Evolutionary conservation across 2,797 vertebrate species (phyloP).

Genomic region (Lacerta bilineata): DNA sequence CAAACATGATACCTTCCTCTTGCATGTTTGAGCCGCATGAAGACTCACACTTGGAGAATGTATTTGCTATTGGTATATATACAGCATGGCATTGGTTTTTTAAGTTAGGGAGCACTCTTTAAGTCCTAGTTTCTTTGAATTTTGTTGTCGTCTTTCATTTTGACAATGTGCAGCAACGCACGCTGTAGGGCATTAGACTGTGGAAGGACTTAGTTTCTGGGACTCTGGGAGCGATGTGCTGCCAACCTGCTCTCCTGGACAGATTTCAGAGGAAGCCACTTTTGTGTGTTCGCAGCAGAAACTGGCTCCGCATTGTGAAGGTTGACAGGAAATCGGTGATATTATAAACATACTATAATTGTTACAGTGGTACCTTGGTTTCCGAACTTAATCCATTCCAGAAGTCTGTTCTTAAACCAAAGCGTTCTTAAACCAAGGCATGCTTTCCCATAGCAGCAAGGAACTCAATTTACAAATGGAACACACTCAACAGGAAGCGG

Average conservation of each 20-base stretch:
- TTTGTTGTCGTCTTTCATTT: background rate
- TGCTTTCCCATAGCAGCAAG: too few relatives aligned
- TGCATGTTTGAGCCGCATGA: too few relatives aligned
- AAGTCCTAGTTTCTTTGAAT: background rate
- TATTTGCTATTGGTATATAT: too few relatives aligned
- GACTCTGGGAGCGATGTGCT: background rate
- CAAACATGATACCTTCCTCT: too few relatives aligned
- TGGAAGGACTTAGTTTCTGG: background rate
- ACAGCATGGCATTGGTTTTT: background rate
- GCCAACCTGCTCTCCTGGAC: background rate
- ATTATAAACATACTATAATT: background rate
- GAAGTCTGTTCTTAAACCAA: too few relatives aligned
- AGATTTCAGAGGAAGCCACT: background rate
- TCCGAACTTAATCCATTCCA: too few relatives aligned
- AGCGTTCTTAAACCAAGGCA: too few relatives aligned
- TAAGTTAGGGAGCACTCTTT: background rate
- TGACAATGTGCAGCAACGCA: background rate
- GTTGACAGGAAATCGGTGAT: background rate
- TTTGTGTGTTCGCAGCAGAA: background rate
- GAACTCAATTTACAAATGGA: too few relatives aligned
- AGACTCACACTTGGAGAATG: too few relatives aligned
- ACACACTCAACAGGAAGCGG: too few relatives aligned
- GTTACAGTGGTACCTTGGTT: too few relatives aligned
- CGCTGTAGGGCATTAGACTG: background rate
- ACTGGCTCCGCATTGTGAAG: background rate